Base-by-base conservation (phyloP, 1,140 invertebrate genomes). In the Copidosoma floridanum region DNA sequence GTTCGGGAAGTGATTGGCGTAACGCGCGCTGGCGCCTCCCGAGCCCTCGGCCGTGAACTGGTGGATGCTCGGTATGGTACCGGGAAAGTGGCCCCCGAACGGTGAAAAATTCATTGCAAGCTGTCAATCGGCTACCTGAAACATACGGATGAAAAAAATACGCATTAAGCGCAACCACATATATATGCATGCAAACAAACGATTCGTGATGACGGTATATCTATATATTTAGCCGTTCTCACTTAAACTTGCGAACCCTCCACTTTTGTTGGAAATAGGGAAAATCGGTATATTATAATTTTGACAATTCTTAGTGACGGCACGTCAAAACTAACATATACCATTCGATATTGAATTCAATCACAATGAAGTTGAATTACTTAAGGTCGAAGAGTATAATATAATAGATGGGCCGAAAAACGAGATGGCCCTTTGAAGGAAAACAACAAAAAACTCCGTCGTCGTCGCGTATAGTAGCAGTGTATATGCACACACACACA, bases 71-170 rank as follows among this genome's bases (percentile, higher is more conserved):
- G 85, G 84, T 71, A 86, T 84, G 37, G 83, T 80, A 65, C 83
- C 80, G 57, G 85, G 82, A 76, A 86, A 86, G 63, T 85, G 85
- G 65, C 84, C 82, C 71, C 84, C 85, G 70, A 86, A 86, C 64
- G 84, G 84, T 70, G 85, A 82, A 71, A 86, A 86, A 81, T 86
- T 86, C 85, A 86, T 86, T 76, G 73, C 73, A 71, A 68, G 70
- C 63, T 67, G 70, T 78, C 72, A 76, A 71, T 80, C 68, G 68
- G 63, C 73, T 72, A 78, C 67, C 78, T 80, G 54, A 23, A 72
- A 64, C 4, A 2, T 18, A 10, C n/a, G 38, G 26, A 18, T 11
- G 3, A 48, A 63, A 20, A 40, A 55, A 21, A 20, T 11, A 21
- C 3, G 4, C 4, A 23, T 44, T 21, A 4, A n/a, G 7, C 3